Percentiles rank a stretch among this genome's conserved stretches.
phyloP scores from a whole-genome alignment of 2,113 vertebrate species.

The Micronycteris hirsuta region DNA sequence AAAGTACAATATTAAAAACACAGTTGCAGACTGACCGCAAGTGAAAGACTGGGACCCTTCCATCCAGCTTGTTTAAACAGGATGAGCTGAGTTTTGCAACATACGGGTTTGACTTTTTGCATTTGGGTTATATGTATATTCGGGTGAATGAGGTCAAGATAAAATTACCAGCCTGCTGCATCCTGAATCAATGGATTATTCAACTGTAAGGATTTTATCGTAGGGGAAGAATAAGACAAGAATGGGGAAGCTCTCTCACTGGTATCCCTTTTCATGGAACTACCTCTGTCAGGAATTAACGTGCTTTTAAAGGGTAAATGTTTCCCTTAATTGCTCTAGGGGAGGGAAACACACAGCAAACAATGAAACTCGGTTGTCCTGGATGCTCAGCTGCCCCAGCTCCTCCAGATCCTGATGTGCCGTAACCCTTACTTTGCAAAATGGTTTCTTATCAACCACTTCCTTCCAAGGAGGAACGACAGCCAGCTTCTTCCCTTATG shows the following conservation, averaged over 20 bases:
- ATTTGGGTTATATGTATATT: background rate
- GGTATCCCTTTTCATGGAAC: background rate
- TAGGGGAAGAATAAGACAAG: background rate
- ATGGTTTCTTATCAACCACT: constrained; percentile 44
- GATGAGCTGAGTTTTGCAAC: background rate
- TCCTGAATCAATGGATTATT: constrained; percentile 13
- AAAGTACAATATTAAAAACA: background rate
- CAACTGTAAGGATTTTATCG: background rate
- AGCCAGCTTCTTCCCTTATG: background rate
- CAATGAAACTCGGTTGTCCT: background rate
- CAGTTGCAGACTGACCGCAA: background rate
- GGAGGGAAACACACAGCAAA: background rate
- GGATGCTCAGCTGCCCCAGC: background rate
- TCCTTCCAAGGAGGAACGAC: constrained; percentile 9
- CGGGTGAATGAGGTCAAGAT: background rate
- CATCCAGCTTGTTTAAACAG: background rate
- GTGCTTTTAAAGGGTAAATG: constrained; percentile 14
- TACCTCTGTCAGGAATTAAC: background rate
- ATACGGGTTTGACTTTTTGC: background rate
- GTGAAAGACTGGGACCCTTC: background rate
- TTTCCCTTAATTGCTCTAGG: background rate
- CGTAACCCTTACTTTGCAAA: constrained; percentile 47
- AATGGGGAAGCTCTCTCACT: background rate
- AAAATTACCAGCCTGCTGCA: background rate
- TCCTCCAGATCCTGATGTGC: background rate